These are phyloP conservation scores for Phenganax marumi DNA, from an alignment of 92 coral and sea anemone species.

Conservation along the genomic window DNA sequence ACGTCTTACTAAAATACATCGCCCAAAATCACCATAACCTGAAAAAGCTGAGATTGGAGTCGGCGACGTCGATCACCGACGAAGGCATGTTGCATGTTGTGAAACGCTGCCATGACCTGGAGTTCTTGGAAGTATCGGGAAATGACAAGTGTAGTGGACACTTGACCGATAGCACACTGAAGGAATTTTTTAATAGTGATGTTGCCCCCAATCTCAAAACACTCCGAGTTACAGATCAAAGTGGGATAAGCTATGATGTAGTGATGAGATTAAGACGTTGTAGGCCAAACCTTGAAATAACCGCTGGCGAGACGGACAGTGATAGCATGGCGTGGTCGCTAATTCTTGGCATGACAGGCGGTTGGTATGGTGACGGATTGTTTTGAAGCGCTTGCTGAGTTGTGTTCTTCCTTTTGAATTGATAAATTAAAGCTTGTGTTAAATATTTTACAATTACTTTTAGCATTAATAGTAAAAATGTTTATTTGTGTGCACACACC, in stretches of 20 bases:
- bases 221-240: constrained; percentile 78
- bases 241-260: constrained; percentile 67
- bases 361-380: constrained; percentile 85
- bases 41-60: constrained; percentile 86
- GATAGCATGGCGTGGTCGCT: constrained; percentile 90
- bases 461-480: no score
- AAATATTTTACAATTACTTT: no score
- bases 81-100: constrained; percentile 69
- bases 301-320: constrained; percentile 92
- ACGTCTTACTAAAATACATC: constrained; percentile 69
- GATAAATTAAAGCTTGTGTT: no score
- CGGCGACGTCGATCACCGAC: constrained; percentile 74
- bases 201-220: constrained; percentile 71
- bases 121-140: constrained; percentile 86
- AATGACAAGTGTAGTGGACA: constrained; percentile 81
- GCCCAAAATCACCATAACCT: constrained; percentile 80
- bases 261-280: constrained; percentile 94
- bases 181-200: constrained; percentile 67
- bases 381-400: constrained; percentile 27
- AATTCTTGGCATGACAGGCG: constrained; percentile 91
- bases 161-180: constrained; percentile 72
- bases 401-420: no score
- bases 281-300: constrained; percentile 79
- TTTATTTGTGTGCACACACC: no score
- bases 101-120: constrained; percentile 71